Base-by-base conservation (phyloP, 2,113 vertebrate genomes). In the Callionymus lyra region DNA sequence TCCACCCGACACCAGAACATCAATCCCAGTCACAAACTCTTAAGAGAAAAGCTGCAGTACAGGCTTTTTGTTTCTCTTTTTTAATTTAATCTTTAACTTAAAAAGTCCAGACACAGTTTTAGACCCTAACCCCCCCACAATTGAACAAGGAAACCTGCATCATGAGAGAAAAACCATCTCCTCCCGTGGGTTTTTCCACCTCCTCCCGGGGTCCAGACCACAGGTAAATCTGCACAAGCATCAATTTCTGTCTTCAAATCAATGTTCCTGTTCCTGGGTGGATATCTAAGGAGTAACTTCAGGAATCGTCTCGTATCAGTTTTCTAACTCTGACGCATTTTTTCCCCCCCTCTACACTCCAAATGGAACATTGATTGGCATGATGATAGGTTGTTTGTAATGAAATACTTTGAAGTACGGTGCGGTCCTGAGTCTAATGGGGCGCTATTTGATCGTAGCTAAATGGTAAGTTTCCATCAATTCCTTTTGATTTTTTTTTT, bases 391-490 rank as follows among this genome's bases (percentile, higher is more conserved):
- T 53, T 65, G 36, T 61, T 36, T 69, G 45, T 61, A 56, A 65
- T 48, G 38, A 42, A 68, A 50, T 46, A 44, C 34, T 57, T 50
- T 65, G 57, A 63, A 60, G 58, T 64, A 44, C 65, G 65, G 45
- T 53, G 42, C 59, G 62, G 65, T 66, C 73, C 54, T 68, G 53
- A 38, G 56, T 72, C 66, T 69, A 67, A 47, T 53, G 71, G 72
- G 61, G 44, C 41, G 21, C 6, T 57, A 40, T 70, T 39, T 65
- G 72, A 55, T 70, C 72, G 62, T 36, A 38, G 62, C 33, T 54
- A 14, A 56, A 80, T 65, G 76, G 81, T 85, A 84, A 85, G 82
- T 85, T 62, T 67, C 49, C 49, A 63, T 59, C 40, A 65, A 56
- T 41, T n/a, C n/a, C n/a, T n/a, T n/a, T n/a, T n/a, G n/a, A n/a